Evolutionary conservation across 2,113 vertebrate species (phyloP).

Genomic region (Pterocles gutturalis): DNA sequence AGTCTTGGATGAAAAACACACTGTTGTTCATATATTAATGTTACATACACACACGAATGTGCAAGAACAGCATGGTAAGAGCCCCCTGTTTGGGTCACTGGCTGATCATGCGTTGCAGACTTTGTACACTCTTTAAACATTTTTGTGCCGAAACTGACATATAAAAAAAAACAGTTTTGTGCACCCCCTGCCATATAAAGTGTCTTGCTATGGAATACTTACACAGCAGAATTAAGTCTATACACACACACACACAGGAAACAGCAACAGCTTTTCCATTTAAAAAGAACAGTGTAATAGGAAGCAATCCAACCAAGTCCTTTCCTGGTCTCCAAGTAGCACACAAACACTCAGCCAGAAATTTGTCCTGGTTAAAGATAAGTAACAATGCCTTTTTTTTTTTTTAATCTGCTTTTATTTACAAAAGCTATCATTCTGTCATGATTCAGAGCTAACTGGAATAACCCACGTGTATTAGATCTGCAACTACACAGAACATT

Average conservation of each 20-base stretch:
- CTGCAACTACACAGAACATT: conserved; percentile 20
- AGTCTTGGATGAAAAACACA: background rate
- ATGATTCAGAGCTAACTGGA: background rate
- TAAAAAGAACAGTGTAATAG: background rate
- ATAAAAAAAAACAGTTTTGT: no score
- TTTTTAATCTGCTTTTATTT: background rate
- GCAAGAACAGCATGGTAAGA: accelerated
- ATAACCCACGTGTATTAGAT: background rate
- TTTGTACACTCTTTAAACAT: background rate
- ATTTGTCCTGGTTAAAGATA: background rate
- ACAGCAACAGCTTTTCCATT: background rate
- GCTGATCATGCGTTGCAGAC: background rate
- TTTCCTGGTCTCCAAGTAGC: background rate
- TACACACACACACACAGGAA: background rate
- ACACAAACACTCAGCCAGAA: background rate
- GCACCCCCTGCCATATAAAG: background rate
- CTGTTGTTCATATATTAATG: background rate
- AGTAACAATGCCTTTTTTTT: background rate
- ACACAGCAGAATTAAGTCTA: background rate
- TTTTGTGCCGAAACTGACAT: background rate
- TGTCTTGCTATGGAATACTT: background rate
- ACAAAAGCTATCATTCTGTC: background rate
- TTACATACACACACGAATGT: background rate
- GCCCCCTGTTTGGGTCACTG: background rate
- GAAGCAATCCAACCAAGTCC: background rate